Evolutionary conservation across 1,140 invertebrate genomes (phyloP).

Genomic region (Nasonia vitripennis): DNA sequence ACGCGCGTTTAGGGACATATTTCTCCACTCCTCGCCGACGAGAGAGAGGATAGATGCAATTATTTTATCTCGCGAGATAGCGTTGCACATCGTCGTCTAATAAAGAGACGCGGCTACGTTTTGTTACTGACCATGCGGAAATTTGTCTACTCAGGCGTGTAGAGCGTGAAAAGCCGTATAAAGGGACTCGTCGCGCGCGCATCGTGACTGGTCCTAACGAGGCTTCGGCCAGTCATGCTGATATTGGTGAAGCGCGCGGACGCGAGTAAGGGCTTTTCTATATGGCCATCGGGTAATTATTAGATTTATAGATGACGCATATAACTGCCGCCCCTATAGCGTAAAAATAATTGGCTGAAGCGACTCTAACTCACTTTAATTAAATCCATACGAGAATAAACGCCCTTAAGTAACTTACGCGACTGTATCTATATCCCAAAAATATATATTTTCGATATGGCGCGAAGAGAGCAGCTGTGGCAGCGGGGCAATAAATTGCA

Average conservation of each 20-base stretch:
- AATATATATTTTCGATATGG: background rate
- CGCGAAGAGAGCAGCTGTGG: background rate
- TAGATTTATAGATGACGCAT: constrained; percentile 4
- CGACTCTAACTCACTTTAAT: background rate
- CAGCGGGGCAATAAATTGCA: constrained; percentile 31
- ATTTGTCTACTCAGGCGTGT: constrained; percentile 6
- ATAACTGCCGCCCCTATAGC: background rate
- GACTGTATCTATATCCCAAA: background rate
- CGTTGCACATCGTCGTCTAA: background rate
- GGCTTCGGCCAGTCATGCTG: background rate
- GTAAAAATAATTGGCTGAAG: background rate
- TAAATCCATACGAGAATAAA: background rate
- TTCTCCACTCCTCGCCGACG: too few species aligned
- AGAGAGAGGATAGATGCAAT: background rate
- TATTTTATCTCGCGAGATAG: background rate
- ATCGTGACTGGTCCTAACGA: constrained; percentile 2
- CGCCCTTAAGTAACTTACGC: background rate
- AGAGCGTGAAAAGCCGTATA: background rate
- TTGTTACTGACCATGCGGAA: background rate
- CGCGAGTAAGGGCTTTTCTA: background rate
- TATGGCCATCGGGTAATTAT: background rate
- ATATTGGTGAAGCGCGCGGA: background rate
- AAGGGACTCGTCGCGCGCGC: background rate
- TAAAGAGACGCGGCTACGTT: background rate
- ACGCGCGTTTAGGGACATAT: too few species aligned